Evolutionary conservation across 2,888 invertebrate genomes (phyloP), one percentile per base, ranked within the genome.

Genomic region (Drosophila melanocephala): DNA sequence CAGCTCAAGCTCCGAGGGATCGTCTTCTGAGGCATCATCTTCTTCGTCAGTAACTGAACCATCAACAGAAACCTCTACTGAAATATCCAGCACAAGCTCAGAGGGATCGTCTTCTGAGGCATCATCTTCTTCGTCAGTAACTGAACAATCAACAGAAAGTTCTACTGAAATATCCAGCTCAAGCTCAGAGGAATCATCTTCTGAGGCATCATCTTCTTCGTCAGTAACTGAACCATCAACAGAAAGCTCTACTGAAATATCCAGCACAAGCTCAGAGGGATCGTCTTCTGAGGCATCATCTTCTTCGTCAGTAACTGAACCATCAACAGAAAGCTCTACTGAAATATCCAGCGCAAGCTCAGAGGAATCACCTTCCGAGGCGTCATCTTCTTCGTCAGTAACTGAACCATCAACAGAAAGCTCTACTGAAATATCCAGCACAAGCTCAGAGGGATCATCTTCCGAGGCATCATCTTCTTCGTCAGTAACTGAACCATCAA

Each of bases 81-180:
- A 47, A 32, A 47, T 26, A 1, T 19, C 26, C 9, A 58, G 42
- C 6, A 33, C 64, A 0, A 58, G 16, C 6, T 64, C 64, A 0
- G 61, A 37, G 1, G 28, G 12, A 2, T 37, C 39, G 1, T 51
- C 37, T 3, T 39, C 44, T 0, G 16, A 19, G 1, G 19, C 19
- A 39, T 19, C 19, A 39, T 19, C n/a, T 42, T n/a, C 42, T 35
- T 39, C 61, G 35, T 37, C 14, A 0, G 33, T 12, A 60, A 56
- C 42, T 32, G 62, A 53, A 22, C 4, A 5, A 52, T 32, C 44
- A 58, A 26, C 28, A 6, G 59, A 64, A 19, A 50, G 55, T 50
- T 68, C 59, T 22, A 55, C 68, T 19, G 68, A 58, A 28, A 28
- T 42, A 3, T n/a, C 42, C 2, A n/a, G 7, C 12, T 32, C 32